Base-by-base conservation (phyloP, 2,113 vertebrate species). In the Rhineura floridana region DNA sequence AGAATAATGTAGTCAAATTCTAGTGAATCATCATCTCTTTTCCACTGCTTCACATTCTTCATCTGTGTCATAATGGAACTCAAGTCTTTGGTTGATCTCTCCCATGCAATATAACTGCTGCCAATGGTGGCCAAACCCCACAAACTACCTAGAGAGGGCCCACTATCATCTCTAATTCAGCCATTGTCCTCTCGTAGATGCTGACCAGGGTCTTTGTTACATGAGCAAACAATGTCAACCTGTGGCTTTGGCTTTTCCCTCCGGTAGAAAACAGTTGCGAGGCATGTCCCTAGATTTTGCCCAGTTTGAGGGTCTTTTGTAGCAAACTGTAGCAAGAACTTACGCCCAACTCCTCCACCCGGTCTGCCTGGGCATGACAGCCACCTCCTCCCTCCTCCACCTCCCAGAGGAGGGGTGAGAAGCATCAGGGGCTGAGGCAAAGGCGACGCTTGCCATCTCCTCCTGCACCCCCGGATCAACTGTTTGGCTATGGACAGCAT, bases 71-170 rank as follows among this genome's bases (percentile, higher is more conserved):
- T 25, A 83, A 62, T 91, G 89, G 97, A 98, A 12, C 86, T 30
- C 42, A 73, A 0, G 28, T 30, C 75, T 85, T 93, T 95, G 0
- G 89, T 93, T 5, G 97, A 96, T 84, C 93, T 96, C 0, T 97
- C 90, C 97, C 97, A 97, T 93, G 97, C 96, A 39, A 97, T 94
- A 1, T 94, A 96, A 48, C 96, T 96, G 94, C 96, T 95, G 88
- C 96, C 97, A 19, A 95, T 87, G 23, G 93, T 77, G 77, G 96
- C 97, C 89, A 97, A 62, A 21, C 94, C 81, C 96, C 95, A 96
- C 55, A 92, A 39, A 0, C 95, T 93, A 87, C 91, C 89, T 87
- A 96, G 83, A 6, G 92, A 88, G 1, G 95, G 93, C 0, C 95
- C 90, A 0, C 96, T 93, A 6, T 93, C 30, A 13, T 95, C 97